These are phyloP conservation scores for Saccostrea cuccullata DNA, from an alignment of 1,140 invertebrate genomes.

Conservation along the genomic window DNA sequence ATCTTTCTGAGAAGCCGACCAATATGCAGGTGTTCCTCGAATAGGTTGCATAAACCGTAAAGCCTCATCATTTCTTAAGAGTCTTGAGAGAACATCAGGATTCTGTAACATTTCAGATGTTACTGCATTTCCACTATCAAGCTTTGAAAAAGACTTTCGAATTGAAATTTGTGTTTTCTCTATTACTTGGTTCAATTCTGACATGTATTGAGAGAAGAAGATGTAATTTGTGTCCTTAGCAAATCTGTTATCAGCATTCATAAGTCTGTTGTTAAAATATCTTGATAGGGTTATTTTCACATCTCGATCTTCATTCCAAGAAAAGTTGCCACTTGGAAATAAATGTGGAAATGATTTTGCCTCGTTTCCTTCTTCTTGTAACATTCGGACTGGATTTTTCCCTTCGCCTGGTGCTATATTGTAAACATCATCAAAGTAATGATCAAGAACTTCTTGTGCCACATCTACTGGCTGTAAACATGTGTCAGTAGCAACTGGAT, in stretches of 20 bases:
- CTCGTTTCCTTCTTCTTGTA: constrained; percentile 42
- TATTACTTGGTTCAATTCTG: constrained; percentile 1
- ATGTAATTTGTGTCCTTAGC: constrained; percentile 42
- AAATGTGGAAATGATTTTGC: constrained; percentile 40
- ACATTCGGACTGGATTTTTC: constrained; percentile 5
- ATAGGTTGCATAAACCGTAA: constrained; percentile 52
- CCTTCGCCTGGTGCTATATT: no score
- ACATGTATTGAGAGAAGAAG: constrained; percentile 46
- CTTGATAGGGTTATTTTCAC: not conserved
- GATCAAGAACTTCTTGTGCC: no score
- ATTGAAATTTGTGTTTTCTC: no score
- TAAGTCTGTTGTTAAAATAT: no score
- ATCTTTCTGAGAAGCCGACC: constrained; percentile 55
- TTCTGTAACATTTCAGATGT: constrained; percentile 38
- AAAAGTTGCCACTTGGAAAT: constrained; percentile 38
- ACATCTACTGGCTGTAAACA: no score
- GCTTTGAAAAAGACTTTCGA: no score
- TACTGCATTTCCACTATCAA: constrained; percentile 13
- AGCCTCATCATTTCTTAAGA: constrained; percentile 56
- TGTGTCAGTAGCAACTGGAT: not conserved
- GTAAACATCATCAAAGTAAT: no score
- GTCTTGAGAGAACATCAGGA: constrained; percentile 18
- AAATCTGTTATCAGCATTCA: constrained; percentile 47
- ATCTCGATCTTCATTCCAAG: constrained; percentile 37
- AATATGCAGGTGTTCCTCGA: not conserved